Evolutionary conservation across 2,113 vertebrate species (phyloP), one percentile per base, ranked within the genome.

Genomic region (Campylorhamphus procurvoides): DNA sequence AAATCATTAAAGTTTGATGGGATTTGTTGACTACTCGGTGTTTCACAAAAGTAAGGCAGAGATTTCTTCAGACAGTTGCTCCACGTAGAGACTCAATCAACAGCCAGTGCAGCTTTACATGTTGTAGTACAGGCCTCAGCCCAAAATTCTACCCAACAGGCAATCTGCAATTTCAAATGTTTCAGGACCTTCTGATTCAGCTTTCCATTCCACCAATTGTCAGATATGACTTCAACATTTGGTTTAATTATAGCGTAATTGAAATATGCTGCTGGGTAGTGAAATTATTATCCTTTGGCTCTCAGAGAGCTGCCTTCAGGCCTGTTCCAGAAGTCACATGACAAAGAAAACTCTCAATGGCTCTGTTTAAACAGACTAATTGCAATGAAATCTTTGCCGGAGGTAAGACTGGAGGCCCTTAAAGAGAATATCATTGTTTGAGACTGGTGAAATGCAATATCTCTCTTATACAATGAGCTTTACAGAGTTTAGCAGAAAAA

Each of bases 281-380:
- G n/a, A 87, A 95, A 94, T 90, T 84, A 90, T 86, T 93, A 84
- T 84, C 64, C 40, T 93, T 90, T 82, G 66, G 66, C 62, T 96
- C 85, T 84, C 25, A 49, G 37, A 84, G 18, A 90, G 12, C 40
- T 84, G 95, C 95, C 83, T 84, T 72, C 72, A 90, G 86, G 88
- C 77, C 37, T 73, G 29, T 89, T 95, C 53, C 83, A 82, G 31
- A 84, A 95, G 92, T 87, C 35, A n/a, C 82, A 27, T 53, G 84
- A 91, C 80, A 96, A 93, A 60, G 55, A 96, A 93, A 96, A 82
- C 88, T 92, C 92, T 89, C 83, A 82, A 5, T 90, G 80, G n/a
- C 40, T 95, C 74, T 90, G 69, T 94, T 94, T 93, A 95, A 95
- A 94, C 44, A 96, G 76, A 89, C 84, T 92, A 93, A 95, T 84